Base-by-base conservation (phyloP, 23 tunicate genomes). In the Botrylloides violaceus region DNA sequence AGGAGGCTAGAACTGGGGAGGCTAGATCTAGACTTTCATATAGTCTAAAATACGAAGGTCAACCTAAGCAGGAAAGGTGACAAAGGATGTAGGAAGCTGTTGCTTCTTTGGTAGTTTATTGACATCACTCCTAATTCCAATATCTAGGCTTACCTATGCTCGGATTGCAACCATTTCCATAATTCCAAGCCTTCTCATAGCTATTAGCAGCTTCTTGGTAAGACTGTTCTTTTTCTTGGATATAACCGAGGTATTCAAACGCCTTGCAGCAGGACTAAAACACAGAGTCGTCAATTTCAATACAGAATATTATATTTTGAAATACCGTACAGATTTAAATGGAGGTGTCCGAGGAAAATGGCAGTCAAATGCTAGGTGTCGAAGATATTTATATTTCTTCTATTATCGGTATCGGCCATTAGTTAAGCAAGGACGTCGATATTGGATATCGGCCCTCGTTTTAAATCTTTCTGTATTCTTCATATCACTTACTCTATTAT, bases 211-310 rank as follows among this genome's bases (percentile, higher is more conserved):
- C 97, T 64, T 90, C 97, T 61, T 83, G 70, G 56, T 90, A 90
- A 19, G 97, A 83, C 49, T 82, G 85, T 39, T 90, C 88, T 68
- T 90, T 90, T 38, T 90, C 97, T 64, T 74, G 83, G 2, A 90
- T 90, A 71, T 80, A 83, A 3, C 97, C 97, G 29, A 75, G 64
- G 57, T 90, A 90, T 47, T 90, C 97, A 59, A 80, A 90, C 19
- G 97, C 97, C 37, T 83, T 90, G 84, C 97, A 83, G 75, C 97
- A 78, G 2, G 90, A 83, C 97, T 90, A 78, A 15, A 55, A 33
- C 19, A 59, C 7, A 59, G 27, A 7, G 64, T 6, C 6, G 30
- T 21, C 18, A 47, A 47, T 47, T 47, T 12, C n/a, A n/a, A n/a
- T n/a, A n/a, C n/a, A n/a, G n/a, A n/a, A n/a, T 12, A 47, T 12